Evolutionary conservation across 2,888 invertebrate genomes (phyloP).

Genomic region (Ophion ventricosus): DNA sequence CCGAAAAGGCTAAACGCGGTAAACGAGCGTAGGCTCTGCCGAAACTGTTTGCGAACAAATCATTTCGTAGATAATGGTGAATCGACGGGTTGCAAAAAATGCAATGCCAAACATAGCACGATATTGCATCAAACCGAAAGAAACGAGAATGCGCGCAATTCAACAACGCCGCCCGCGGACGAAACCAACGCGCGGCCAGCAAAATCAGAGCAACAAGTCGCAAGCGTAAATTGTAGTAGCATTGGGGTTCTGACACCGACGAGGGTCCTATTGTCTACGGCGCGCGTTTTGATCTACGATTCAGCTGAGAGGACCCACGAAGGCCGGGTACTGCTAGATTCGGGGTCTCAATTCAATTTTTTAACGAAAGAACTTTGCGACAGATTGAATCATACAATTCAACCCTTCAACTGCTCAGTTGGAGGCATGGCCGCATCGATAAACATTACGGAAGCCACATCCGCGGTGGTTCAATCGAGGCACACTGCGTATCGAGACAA

Average conservation of each 20-base stretch:
- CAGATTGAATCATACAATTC: neutral
- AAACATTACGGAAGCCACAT: constrained; percentile 5
- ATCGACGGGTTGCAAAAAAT: constrained; percentile 24
- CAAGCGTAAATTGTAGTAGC: neutral
- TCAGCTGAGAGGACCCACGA: constrained; percentile 10
- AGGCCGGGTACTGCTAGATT: constrained; percentile 39
- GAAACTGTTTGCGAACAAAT: constrained; percentile 39
- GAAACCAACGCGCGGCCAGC: neutral
- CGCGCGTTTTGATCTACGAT: constrained; percentile 15
- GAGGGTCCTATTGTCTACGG: constrained; percentile 40
- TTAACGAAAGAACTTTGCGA: constrained; percentile 34
- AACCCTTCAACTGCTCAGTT: neutral
- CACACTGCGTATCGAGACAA: constrained; percentile 19
- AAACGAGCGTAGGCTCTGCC: constrained; percentile 39
- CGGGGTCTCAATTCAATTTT: constrained; percentile 41
- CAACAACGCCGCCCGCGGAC: neutral
- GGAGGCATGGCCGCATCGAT: constrained; percentile 1
- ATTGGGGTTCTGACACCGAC: neutral
- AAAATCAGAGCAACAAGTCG: neutral
- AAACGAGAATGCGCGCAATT: neutral
- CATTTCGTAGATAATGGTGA: constrained; percentile 23
- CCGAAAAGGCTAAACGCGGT: constrained; percentile 24
- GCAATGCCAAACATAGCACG: constrained; percentile 34
- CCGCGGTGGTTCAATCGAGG: constrained; percentile 32
- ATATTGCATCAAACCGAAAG: constrained; percentile 15